Evolutionary conservation across 2,113 vertebrate genomes (phyloP).

Genomic region (Mus pahari): DNA sequence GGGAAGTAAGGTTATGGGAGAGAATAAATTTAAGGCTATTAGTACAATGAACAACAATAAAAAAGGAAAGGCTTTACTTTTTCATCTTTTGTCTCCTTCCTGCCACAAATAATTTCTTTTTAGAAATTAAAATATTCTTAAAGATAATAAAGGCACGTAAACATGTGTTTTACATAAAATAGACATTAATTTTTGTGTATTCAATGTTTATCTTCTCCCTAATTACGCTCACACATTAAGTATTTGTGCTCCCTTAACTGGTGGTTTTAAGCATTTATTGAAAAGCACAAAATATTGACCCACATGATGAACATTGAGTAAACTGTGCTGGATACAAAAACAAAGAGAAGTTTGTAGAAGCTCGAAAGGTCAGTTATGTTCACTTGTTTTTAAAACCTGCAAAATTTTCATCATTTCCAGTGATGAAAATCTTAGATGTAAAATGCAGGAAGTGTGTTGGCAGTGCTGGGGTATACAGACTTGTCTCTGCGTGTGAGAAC

Average conservation of each 20-base stretch:
- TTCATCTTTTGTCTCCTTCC: neutral
- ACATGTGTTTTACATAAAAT: neutral
- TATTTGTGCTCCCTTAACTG: neutral
- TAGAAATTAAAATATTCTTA: neutral
- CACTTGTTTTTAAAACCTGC: neutral
- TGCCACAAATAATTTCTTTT: neutral
- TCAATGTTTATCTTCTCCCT: neutral
- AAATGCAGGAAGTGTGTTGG: neutral
- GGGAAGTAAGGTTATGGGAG: neutral
- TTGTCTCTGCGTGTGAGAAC: neutral
- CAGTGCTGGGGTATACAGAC: accelerated
- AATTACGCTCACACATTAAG: neutral
- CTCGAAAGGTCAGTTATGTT: neutral
- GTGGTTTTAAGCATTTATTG: neutral
- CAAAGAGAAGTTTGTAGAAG: neutral
- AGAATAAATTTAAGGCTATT: neutral
- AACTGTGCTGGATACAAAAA: neutral
- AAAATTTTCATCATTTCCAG: neutral
- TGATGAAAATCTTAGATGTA: neutral
- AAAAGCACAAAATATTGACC: neutral
- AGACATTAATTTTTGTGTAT: neutral
- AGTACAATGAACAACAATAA: neutral
- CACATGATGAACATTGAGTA: neutral
- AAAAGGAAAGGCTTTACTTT: neutral
- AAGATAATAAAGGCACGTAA: neutral